Evolutionary conservation across 2,888 invertebrate genomes (phyloP).

Genomic region (Strigamia maritima): DNA sequence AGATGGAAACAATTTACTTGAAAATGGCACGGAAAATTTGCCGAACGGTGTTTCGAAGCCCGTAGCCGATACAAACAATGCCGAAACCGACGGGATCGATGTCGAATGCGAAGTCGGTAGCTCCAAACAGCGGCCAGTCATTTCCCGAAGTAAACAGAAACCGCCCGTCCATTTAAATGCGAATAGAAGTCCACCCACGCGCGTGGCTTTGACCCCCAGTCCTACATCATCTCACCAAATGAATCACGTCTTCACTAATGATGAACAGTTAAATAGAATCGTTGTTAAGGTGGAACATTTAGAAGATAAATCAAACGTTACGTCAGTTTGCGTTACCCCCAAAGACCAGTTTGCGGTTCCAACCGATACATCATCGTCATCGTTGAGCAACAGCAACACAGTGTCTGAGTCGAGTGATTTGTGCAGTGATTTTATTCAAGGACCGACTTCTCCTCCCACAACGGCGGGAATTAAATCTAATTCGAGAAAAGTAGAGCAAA

Average conservation of each 20-base stretch:
- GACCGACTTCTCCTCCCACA: not conserved
- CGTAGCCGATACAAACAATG: too few species aligned
- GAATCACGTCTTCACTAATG: not conserved
- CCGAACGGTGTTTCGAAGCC: not conserved
- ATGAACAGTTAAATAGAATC: not conserved
- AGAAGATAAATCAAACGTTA: not conserved
- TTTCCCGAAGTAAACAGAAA: not conserved
- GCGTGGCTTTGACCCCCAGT: not conserved
- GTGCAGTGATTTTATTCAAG: not conserved
- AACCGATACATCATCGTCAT: constrained; percentile 2
- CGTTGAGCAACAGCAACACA: not conserved
- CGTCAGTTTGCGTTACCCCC: not conserved
- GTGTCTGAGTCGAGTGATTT: constrained; percentile 5
- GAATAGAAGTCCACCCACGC: not conserved
- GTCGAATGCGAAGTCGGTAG: not conserved
- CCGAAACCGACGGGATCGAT: not conserved
- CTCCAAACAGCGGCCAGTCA: not conserved
- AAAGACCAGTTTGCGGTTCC: not conserved
- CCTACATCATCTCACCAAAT: not conserved
- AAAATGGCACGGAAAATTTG: not conserved
- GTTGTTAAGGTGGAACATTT: constrained; percentile 2
- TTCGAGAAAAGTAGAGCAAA: not conserved
- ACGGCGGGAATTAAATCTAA: not conserved
- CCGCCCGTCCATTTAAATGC: constrained; percentile 18
- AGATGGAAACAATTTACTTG: not conserved